Percentiles rank a stretch among this genome's conserved stretches.
phyloP scores from a whole-genome alignment of 2,797 vertebrate species.

The Poeciliopsis gracilis region DNA sequence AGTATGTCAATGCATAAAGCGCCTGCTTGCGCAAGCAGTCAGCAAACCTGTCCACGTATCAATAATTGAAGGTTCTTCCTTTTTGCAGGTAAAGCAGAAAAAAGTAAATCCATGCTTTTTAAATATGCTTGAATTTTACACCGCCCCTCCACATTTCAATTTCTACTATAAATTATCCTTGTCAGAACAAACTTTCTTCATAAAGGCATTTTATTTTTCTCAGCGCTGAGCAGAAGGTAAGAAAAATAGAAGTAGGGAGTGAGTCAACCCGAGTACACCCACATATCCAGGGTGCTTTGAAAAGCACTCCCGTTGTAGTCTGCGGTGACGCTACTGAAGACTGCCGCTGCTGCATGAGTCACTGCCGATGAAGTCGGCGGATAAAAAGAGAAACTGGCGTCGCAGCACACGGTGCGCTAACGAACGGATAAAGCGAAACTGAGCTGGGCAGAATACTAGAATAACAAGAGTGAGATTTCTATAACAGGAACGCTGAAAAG shows the following conservation, averaged over 20 bases:
- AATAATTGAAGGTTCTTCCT: conserved; percentile 2
- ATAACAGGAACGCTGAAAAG: not conserved
- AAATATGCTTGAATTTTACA: not conserved
- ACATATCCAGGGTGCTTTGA: conserved; percentile 62
- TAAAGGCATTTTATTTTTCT: conserved; percentile 37
- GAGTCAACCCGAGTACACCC: conserved; percentile 55
- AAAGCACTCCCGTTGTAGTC: conserved; percentile 57
- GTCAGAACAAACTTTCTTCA: conserved; percentile 4
- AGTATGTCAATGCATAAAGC: conserved; percentile 49
- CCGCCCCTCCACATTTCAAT: not conserved
- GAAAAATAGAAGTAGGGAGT: conserved; percentile 28
- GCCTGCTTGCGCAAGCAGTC: conserved; percentile 33
- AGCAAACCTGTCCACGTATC: conserved; percentile 19
- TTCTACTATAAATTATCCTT: not conserved
- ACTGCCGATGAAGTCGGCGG: conserved; percentile 45
- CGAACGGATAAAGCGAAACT: conserved; percentile 19
- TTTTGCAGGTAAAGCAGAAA: conserved; percentile 18
- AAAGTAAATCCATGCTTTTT: not conserved
- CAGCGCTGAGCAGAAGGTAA: conserved; percentile 20
- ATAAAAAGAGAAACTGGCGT: conserved; percentile 29
- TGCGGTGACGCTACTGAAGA: conserved; percentile 44
- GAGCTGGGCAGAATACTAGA: conserved; percentile 13
- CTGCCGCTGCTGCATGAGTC: conserved; percentile 62
- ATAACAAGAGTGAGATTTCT: conserved; percentile 16
- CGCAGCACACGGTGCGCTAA: conserved; percentile 36